These are phyloP conservation scores for Allolobophora icterica DNA, from an alignment of 2,888 invertebrate genomes.

Conservation along the genomic window DNA sequence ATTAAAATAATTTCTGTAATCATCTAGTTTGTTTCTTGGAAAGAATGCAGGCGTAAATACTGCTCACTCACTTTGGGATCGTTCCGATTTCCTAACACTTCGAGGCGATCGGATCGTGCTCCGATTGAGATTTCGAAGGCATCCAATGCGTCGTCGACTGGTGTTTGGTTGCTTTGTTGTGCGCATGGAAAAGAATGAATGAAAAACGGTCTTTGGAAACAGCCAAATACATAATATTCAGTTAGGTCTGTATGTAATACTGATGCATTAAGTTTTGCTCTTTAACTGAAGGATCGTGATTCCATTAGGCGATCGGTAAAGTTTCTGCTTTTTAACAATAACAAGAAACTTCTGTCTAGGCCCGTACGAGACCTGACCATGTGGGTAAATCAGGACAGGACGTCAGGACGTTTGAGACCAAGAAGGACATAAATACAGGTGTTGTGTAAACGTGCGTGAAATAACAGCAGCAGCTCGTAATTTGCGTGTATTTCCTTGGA, in stretches of 20 bases:
- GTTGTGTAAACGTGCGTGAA: background rate
- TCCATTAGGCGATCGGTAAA: background rate
- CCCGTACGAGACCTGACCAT: background rate
- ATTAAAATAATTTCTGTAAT: too few species aligned
- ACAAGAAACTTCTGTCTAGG: background rate
- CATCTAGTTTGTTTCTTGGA: too few species aligned
- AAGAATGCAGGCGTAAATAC: too few species aligned
- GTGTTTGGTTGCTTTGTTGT: slow-evolving; percentile 5
- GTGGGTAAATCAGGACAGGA: too few species aligned
- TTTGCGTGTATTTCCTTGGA: background rate
- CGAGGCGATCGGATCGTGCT: background rate
- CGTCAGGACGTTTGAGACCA: background rate
- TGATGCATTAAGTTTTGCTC: background rate
- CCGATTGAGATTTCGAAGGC: background rate
- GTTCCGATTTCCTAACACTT: background rate
- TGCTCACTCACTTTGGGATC: too few species aligned
- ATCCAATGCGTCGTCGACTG: background rate
- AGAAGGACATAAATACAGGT: background rate
- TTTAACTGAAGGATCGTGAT: background rate
- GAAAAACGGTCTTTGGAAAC: background rate
- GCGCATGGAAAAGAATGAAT: background rate
- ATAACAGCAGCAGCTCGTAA: background rate
- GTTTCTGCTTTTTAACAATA: background rate
- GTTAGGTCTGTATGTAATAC: background rate
- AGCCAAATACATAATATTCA: background rate